Base-by-base conservation (phyloP, 2,888 invertebrate species). In the Trissoscelio sp. region DNA sequence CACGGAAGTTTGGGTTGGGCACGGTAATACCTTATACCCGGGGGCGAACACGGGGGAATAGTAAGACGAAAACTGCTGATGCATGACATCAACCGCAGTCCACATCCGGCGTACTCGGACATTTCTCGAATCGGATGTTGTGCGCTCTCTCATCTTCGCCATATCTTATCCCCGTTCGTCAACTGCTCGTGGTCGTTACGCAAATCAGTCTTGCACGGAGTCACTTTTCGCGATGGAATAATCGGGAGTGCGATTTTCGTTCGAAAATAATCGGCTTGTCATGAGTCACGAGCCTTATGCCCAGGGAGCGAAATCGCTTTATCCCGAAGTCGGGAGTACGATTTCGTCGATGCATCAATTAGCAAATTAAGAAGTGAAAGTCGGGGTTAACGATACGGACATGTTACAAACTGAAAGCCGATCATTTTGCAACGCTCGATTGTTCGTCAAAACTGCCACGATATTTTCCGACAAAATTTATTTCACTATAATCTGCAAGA, bases 61-160 rank as follows among this genome's bases (percentile, higher is more conserved):
- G 62, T 62, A 72, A 72, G 80, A 78, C 74, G 34, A 70, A 64
- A 82, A 78, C 81, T 88, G 88, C 85, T 88, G 91, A 88, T 90
- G 91, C 91, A 89, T 91, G 90, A 88, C 89, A 89, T 85, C 88
- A 89, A 91, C 91, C 91, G 89, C 91, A 91, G 88, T 91, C 90
- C 90, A 89, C 91, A 91, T 91, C 91, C 91, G 91, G 89, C 88
- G 86, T 82, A 79, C 81, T 84, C 85, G 84, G 81, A 83, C 82
- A 83, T 77, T 83, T 82, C 79, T 84, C 81, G 85, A 79, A 79
- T 83, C 84, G 84, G 85, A 85, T 83, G 84, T 79, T 83, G 80
- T 67, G 81, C 77, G 83, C 83, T 74, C 80, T 74, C 84, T 83
- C 84, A 79, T 83, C 84, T 85, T 79, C 78, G 67, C 69, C 83